Conservation (phyloP, 2,797 vertebrate genomes). For the Sparus aurata region DNA sequence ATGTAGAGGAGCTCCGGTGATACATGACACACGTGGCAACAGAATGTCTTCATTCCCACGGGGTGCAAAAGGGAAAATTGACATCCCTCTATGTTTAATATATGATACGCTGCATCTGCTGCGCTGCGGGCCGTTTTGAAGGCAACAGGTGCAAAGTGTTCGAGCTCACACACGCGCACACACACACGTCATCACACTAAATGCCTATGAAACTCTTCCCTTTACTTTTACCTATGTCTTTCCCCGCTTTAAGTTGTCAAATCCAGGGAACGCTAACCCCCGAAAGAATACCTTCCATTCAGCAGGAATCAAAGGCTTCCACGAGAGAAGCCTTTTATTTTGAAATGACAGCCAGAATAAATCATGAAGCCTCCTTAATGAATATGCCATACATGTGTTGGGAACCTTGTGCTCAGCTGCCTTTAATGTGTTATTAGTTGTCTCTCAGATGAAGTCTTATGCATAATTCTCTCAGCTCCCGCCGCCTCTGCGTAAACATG, state of each 20-base stretch:
- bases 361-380: conserved; percentile 35
- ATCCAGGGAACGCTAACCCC: conserved; percentile 2
- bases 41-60: conserved; percentile 27
- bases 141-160: conserved; percentile 26
- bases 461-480: conserved; percentile 55
- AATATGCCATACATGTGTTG: conserved; percentile 42
- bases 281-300: conserved; percentile 25
- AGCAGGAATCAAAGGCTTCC: conserved; percentile 35
- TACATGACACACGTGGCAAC: conserved; percentile 43
- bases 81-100: conserved; percentile 30
- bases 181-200: conserved; percentile 20
- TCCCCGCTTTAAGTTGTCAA: conserved; percentile 22
- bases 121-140: conserved; percentile 39
- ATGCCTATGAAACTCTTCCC: conserved; percentile 24
- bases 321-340: conserved; percentile 48
- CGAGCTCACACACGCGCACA: conserved; percentile 8
- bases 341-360: conserved; percentile 57
- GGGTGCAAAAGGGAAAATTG: conserved; percentile 3
- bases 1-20: conserved; percentile 18
- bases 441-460: conserved; percentile 56
- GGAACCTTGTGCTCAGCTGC: conserved; percentile 43
- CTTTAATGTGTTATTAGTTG: conserved; percentile 63
- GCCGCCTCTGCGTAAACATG: conserved; percentile 51
- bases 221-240: conserved; percentile 29
- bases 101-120: conserved; percentile 19